These are phyloP conservation scores for Villa cingulata DNA, from an alignment of 2,888 invertebrate genomes.

Conservation along the genomic window DNA sequence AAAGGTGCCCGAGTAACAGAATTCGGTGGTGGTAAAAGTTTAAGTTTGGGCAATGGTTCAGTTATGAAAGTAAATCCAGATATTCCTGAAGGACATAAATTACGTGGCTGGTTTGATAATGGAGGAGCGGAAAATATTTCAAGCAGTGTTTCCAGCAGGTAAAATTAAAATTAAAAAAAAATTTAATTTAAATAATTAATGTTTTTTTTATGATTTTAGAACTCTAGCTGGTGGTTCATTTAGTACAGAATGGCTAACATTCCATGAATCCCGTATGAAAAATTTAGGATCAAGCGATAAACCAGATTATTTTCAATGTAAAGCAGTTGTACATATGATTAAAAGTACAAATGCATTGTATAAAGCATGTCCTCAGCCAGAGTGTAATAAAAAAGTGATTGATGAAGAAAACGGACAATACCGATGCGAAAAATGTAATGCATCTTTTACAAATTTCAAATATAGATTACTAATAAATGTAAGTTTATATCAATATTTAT, in stretches of 20 bases:
- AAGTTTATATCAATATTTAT: constrained; percentile 31
- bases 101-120: constrained; percentile 86
- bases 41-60: constrained; percentile 46
- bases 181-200: not conserved
- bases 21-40: constrained; percentile 68
- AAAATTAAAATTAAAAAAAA: constrained; percentile 7
- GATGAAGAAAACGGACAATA: constrained; percentile 79
- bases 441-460: constrained; percentile 71
- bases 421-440: constrained; percentile 89
- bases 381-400: constrained; percentile 90
- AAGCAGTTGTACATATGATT: constrained; percentile 65
- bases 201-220: no score
- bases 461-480: constrained; percentile 71
- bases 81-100: constrained; percentile 65
- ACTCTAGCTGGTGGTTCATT: constrained; percentile 27
- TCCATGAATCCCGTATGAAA: constrained; percentile 57
- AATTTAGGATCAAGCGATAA: constrained; percentile 61
- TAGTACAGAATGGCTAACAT: constrained; percentile 56
- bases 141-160: constrained; percentile 52
- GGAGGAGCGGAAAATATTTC: constrained; percentile 50
- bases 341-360: constrained; percentile 76
- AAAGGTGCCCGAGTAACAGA: constrained; percentile 78
- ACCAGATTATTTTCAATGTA: constrained; percentile 66
- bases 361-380: constrained; percentile 75
- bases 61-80: constrained; percentile 76